phyloP scores from a whole-genome alignment of 2,888 invertebrate genomes.

The Xiphydria camelus region DNA sequence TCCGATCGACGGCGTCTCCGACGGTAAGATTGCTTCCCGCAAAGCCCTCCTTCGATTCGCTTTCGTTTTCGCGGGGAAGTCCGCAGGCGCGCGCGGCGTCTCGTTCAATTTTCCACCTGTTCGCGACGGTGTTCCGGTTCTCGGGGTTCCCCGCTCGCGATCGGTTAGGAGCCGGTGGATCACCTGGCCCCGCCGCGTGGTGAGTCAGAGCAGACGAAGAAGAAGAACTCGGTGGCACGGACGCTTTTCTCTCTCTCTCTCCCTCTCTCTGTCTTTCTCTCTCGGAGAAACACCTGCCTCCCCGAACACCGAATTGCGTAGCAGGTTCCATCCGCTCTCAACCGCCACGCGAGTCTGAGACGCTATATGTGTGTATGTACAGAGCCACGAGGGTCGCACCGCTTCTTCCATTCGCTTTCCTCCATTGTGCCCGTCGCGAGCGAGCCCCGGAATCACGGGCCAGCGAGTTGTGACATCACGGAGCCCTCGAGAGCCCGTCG shows the following conservation, averaged over 20 bases:
- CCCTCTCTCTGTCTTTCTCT: too few relatives aligned
- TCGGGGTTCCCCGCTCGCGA: too few relatives aligned
- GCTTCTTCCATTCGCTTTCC: constrained; percentile 27
- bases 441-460: constrained; percentile 50
- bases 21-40: too few relatives aligned
- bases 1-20: too few relatives aligned
- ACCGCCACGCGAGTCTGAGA: constrained; percentile 20
- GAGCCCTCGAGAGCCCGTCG: constrained; percentile 29
- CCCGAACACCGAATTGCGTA: constrained; percentile 33
- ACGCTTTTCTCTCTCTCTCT: too few relatives aligned
- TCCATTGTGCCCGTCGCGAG: constrained; percentile 37
- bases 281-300: constrained; percentile 47
- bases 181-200: constrained; percentile 31
- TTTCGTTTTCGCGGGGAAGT: too few relatives aligned
- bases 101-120: too few relatives aligned
- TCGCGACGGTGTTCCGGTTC: background rate
- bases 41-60: background rate
- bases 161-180: too few relatives aligned
- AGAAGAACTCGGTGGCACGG: too few relatives aligned
- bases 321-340: constrained; percentile 41
- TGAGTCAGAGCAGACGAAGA: constrained; percentile 45
- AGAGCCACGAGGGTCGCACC: constrained; percentile 7
- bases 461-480: constrained; percentile 44
- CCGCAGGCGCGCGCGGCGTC: background rate
- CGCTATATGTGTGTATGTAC: constrained; percentile 21